Base-by-base conservation (phyloP, 53 echinoderm and acorn worm genomes). In the Holothuria leucospilota region DNA sequence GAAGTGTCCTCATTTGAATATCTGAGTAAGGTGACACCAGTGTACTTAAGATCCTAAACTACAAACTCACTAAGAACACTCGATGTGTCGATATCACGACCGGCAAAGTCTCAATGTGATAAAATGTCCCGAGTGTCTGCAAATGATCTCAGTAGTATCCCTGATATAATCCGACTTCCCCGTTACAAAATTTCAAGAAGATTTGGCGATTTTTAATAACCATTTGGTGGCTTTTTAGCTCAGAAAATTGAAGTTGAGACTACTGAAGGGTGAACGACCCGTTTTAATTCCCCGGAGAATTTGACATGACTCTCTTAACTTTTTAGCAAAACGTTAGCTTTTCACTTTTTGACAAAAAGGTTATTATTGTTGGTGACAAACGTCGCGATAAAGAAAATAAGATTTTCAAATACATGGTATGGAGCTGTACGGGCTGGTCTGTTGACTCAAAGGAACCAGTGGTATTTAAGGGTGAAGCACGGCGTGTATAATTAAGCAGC, bases 361-460 rank as follows among this genome's bases (percentile, higher is more conserved):
- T 80, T 80, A 80, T 80, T 80, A 80, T 80, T 80, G 61, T 80
- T 80, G 80, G 80, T 80, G 80, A 61, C 56, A 80, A 80, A 67
- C 38, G 59, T 59, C 80, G 61, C 60, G 80, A 59, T 80, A 59
- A 61, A 61, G 80, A 80, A 80, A 80, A 80, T 61, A 80, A 80
- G 80, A 59, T 60, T 80, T 80, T 59, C 59, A 60, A 80, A 60
- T 80, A 77, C 77, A 46, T 77, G 77, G 77, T 51, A 53, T 77
- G 77, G 24, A 42, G 51, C 41, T 53, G 77, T 51, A 80, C 80
- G 20, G 80, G 60, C 34, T 59, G 61, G 61, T 56, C 29, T 80
- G 80, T 80, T 80, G 80, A 60, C 27, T 59, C 59, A 80, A 80
- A 59, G 80, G 60, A 38, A 34, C 29, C 14, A 34, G 80, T 59